Conservation (phyloP, 2,888 invertebrate species). For the Folsomia manolachei region DNA sequence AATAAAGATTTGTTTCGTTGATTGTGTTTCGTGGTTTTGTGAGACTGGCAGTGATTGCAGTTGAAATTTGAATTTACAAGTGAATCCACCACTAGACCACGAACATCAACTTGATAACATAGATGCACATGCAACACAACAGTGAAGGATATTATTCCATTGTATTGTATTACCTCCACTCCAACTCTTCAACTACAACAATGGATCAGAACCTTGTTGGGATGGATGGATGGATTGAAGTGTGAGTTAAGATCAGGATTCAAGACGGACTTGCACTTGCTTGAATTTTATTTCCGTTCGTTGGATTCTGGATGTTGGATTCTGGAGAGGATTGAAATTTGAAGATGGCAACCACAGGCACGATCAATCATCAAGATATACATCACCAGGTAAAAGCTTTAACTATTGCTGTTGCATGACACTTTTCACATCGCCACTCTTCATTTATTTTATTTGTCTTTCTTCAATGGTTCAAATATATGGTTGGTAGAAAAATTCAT, state of each 20-base stretch:
- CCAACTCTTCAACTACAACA: no score
- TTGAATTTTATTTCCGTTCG: neutral
- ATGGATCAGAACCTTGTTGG: neutral
- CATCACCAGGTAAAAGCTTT: constrained; percentile 40
- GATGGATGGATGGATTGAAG: neutral
- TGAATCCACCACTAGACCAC: neutral
- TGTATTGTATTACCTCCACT: neutral
- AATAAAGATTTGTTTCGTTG: neutral
- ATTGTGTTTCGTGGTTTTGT: neutral
- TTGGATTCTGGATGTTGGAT: neutral
- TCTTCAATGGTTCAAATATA: no score
- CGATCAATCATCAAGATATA: constrained; percentile 42
- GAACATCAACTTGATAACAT: no score
- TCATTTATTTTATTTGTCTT: neutral
- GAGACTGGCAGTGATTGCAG: no score
- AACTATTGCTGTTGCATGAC: neutral
- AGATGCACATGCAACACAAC: neutral
- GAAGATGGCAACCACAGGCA: constrained; percentile 42
- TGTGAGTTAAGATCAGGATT: neutral
- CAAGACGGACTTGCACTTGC: constrained; percentile 5
- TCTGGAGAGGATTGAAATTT: constrained; percentile 3
- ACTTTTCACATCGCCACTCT: neutral
- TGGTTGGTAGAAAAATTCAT: neutral
- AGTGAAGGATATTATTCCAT: neutral
- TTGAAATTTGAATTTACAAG: neutral